phyloP scores from a whole-genome alignment of 2,888 invertebrate species.

The Sesia bembeciformis region DNA sequence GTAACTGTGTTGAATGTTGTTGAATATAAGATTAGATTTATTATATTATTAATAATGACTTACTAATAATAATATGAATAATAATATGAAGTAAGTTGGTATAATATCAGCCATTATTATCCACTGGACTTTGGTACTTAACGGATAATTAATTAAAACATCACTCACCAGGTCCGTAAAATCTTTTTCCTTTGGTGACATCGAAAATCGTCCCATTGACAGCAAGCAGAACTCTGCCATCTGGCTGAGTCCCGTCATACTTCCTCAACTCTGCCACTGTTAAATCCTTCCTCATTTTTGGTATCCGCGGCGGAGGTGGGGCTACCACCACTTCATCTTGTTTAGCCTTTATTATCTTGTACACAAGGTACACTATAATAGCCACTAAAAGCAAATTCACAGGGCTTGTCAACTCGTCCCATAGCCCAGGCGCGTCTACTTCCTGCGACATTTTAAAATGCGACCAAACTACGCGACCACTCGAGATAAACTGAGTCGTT shows the following conservation, averaged over 20 bases:
- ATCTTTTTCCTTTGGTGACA: conserved; percentile 90
- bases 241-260: conserved; percentile 87
- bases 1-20: no score
- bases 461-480: conserved; percentile 14
- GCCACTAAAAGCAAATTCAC: conserved; percentile 50
- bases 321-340: conserved; percentile 43
- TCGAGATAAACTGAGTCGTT: conserved; percentile 19
- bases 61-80: no score
- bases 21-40: no score
- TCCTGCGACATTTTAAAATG: conserved; percentile 28
- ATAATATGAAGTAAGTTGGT: no score
- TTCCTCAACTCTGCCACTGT: conserved; percentile 89
- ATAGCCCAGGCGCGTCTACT: conserved; percentile 35
- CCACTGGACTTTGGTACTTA: no score
- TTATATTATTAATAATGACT: no score
- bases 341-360: conserved; percentile 76
- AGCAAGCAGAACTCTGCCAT: conserved; percentile 92
- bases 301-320: conserved; percentile 74
- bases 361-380: conserved; percentile 69
- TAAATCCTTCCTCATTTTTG: conserved; percentile 91
- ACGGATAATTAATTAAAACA: no score
- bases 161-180: conserved; percentile 92
- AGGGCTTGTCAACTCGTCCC: conserved; percentile 63
- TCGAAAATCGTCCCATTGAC: conserved; percentile 96
- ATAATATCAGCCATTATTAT: no score